Conservation (phyloP, 2,797 vertebrate genomes). For the Lophotriccus pileatus region DNA sequence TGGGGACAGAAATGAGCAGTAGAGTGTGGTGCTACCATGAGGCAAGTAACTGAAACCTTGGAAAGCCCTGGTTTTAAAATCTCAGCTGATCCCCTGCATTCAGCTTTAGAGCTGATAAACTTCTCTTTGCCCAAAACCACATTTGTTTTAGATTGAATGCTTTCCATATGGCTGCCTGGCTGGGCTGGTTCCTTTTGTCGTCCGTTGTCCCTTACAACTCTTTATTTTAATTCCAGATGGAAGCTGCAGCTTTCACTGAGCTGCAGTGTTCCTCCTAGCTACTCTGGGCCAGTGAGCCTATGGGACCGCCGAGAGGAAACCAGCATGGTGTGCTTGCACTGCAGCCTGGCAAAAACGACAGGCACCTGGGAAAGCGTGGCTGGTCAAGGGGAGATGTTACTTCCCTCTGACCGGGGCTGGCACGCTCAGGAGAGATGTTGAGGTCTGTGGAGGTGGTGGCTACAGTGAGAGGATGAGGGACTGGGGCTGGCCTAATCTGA, state of each 20-base stretch:
- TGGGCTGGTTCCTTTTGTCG: not conserved
- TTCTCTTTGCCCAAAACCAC: conserved; percentile 16
- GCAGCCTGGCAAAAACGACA: rapidly evolving
- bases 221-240: conserved; percentile 1
- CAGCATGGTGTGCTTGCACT: not conserved
- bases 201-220: not conserved
- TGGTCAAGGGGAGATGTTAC: not conserved
- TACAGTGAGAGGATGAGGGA: not conserved
- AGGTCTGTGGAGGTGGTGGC: not conserved
- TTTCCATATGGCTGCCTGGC: not conserved
- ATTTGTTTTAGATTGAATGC: conserved; percentile 11
- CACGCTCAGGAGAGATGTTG: not conserved
- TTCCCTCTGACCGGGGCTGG: not conserved
- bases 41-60: not conserved
- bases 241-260: not conserved
- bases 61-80: not conserved
- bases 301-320: not conserved
- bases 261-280: not conserved
- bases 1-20: not conserved
- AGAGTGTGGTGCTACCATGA: not conserved
- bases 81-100: not conserved
- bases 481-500: not conserved
- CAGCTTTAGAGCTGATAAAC: not conserved
- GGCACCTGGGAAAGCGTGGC: rapidly evolving
- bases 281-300: not conserved